A percentile compares a stretch with the other conserved stretches of the same genome.
Conservation (phyloP, 2,113 vertebrate species). For the Corydoras sp. region DNA sequence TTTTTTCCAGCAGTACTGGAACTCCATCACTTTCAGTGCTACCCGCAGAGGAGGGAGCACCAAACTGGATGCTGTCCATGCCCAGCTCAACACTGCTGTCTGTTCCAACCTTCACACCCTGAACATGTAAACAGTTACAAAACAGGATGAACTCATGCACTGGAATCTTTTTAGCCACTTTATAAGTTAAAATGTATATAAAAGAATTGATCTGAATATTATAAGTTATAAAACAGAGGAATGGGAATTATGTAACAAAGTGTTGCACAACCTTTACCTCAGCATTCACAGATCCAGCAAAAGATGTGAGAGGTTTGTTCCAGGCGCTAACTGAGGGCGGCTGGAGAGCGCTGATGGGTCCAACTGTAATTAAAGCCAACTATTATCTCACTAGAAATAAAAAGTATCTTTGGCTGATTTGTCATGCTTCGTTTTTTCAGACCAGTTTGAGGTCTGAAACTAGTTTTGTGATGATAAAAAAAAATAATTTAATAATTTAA, state of each 20-base stretch:
- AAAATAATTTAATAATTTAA: no score
- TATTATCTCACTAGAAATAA: no score
- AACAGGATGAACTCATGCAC: no score
- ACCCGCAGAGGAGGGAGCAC: conserved; percentile 87
- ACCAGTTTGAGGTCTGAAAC: no score
- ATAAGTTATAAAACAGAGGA: no score
- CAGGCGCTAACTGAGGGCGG: conserved; percentile 97
- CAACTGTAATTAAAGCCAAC: conserved; percentile 66
- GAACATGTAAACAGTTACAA: neutral
- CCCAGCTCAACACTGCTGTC: conserved; percentile 79
- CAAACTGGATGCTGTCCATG: conserved; percentile 94
- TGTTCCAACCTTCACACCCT: conserved; percentile 76
- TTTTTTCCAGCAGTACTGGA: conserved; percentile 76
- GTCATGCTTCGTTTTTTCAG: conserved; percentile 25
- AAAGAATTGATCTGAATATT: no score
- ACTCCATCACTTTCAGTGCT: conserved; percentile 87
- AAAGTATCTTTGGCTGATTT: no score
- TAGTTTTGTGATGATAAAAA: no score
- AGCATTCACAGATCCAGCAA: conserved; percentile 75
- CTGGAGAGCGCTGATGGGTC: conserved; percentile 92
- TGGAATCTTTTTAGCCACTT: no score
- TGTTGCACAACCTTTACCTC: conserved; percentile 68
- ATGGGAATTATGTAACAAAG: no score
- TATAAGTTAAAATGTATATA: no score
- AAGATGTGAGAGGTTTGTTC: conserved; percentile 97